Conservation (phyloP, 1,140 invertebrate species). For the Tetramorium parvispinum region DNA sequence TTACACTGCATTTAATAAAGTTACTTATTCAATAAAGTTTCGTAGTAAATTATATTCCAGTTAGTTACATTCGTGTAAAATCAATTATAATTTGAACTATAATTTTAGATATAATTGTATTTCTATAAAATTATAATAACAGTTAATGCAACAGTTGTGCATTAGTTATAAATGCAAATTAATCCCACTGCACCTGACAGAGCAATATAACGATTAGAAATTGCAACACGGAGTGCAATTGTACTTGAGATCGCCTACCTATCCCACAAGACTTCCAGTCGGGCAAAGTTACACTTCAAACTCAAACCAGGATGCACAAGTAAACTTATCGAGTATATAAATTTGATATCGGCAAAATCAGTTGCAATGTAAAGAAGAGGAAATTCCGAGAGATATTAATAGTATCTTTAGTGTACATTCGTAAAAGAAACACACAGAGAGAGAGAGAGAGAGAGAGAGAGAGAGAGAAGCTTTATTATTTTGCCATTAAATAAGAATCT, state of each 20-base stretch:
- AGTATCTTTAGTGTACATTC: not conserved
- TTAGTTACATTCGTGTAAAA: not conserved
- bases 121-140: conserved; percentile 19
- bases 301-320: not conserved
- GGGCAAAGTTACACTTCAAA: conserved; percentile 40
- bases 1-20: too few relatives aligned
- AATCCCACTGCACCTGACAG: conserved; percentile 2
- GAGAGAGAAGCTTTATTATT: conserved; percentile 27
- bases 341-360: conserved; percentile 10
- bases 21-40: not conserved
- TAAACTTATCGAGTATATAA: conserved; percentile 15
- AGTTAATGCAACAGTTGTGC: conserved; percentile 13
- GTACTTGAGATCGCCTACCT: conserved; percentile 2
- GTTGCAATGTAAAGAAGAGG: not conserved
- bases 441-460: not conserved
- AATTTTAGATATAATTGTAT: not conserved
- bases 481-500: conserved; percentile 56
- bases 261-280: conserved; percentile 18
- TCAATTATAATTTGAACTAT: not conserved
- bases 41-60: not conserved
- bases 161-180: conserved; percentile 19
- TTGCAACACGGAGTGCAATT: conserved; percentile 12
- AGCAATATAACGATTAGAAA: conserved; percentile 40
- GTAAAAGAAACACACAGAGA: not conserved
- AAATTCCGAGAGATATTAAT: not conserved